A percentile compares a stretch with the other conserved stretches of the same genome.
Conservation (phyloP, 2,113 vertebrate genomes). For the Actenoides lindsayi region DNA sequence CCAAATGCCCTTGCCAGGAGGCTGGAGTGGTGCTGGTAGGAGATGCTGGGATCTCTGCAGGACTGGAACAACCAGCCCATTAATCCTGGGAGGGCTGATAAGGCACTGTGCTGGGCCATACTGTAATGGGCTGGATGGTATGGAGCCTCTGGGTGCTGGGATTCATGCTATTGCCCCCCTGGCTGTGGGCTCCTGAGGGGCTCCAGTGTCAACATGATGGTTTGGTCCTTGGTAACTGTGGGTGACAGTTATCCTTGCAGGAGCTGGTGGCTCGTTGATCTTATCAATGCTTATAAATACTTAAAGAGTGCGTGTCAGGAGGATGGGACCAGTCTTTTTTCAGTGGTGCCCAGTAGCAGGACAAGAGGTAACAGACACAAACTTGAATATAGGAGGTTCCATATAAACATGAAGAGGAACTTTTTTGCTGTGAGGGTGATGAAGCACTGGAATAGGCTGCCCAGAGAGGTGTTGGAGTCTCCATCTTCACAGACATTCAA, state of each 20-base stretch:
- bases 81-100: constrained; percentile 50
- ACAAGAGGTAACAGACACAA: too few relatives aligned
- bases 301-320: too few relatives aligned
- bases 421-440: too few relatives aligned
- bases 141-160: background rate
- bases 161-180: fast-evolving
- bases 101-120: background rate
- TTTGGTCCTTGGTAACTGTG: background rate
- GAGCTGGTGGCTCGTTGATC: fast-evolving
- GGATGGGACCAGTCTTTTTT: too few relatives aligned
- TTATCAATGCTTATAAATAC: too few relatives aligned
- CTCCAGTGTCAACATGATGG: background rate
- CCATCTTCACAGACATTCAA: too few relatives aligned
- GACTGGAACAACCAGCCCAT: constrained; percentile 42
- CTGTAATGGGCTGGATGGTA: background rate
- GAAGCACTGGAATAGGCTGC: too few relatives aligned
- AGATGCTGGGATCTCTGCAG: background rate
- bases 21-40: background rate
- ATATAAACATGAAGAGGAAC: too few relatives aligned
- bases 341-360: too few relatives aligned
- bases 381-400: too few relatives aligned
- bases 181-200: background rate
- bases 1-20: constrained; percentile 54
- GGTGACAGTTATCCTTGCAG: background rate
- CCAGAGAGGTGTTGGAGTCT: too few relatives aligned